Evolutionary conservation across 2,797 vertebrate species (phyloP), one percentile per base, ranked within the genome.

Genomic region (Florisuga fusca): DNA sequence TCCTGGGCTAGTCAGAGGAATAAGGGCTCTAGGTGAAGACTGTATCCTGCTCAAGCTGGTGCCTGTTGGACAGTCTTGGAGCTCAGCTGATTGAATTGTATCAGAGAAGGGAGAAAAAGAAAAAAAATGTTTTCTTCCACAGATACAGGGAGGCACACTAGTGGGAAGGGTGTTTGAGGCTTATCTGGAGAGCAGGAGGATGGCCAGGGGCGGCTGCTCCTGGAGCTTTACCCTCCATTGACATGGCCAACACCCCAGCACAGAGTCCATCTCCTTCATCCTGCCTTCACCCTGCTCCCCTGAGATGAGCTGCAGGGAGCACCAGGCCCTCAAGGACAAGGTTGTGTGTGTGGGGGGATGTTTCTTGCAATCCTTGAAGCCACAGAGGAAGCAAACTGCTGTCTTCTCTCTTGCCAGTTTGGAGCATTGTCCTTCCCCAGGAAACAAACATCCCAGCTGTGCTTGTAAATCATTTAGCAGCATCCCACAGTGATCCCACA

Each of bases 311-410:
- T 54, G 51, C 53, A 55, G n/a, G 26, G 51, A 79, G 21, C 0
- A 1, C 25, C 33, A 9, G 54, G 41, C 22, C 31, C 43, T 55
- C 0, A 0, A 55, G 43, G 33, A 41, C 50, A 53, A 19, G 12
- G 22, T 7, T 29, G 9, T n/a, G 3, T 0, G 0, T 9, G 3
- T 57, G 7, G 8, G 33, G 31, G n/a, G n/a, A n/a, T 48, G 38
- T 8, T 59, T 15, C 31, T 67, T 19, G 9, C 2, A 1, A 10
- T 14, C 18, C 61, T 53, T 36, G 17, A 67, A 68, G 61, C 23
- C 51, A n/a, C 0, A 0, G 29, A 34, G 11, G 43, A 77, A 77
- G 55, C 38, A 36, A 81, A 51, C 15, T 16, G 27, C 58, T 9
- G 6, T 53, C 84, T 67, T 55, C 29, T 46, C 64, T 14, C 18